Base-by-base conservation (phyloP, 2,797 vertebrate genomes). In the Oryzias sinensis region DNA sequence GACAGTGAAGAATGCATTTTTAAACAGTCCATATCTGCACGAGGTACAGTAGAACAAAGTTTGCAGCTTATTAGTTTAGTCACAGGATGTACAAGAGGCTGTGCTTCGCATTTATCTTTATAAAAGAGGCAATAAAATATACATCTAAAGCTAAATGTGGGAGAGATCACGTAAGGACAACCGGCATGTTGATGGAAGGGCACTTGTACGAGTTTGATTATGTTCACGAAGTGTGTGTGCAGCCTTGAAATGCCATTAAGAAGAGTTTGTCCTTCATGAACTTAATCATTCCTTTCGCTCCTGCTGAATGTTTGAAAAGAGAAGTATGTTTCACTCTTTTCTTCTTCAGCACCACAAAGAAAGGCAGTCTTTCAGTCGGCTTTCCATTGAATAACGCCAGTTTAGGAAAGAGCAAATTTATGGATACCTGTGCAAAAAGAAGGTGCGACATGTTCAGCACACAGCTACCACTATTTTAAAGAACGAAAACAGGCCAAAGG, bases 221-320 rank as follows among this genome's bases (percentile, higher is more conserved):
- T 47, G 49, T 52, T 54, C 51, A 49, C 46, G 72, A 53, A 51
- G 50, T 59, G 51, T 24, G 56, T 33, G 70, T 43, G 33, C 45
- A 57, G 71, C 62, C 62, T 76, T 72, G 47, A 62, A 74, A 74
- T 43, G 37, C 54, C 60, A 55, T 37, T 83, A 80, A 87, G 85
- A 37, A 37, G 79, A 69, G 62, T 75, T 74, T 62, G 84, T 88
- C 87, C 87, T 87, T 87, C 83, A 60, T 53, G 22, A 79, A 79
- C 51, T 66, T 68, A 86, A 84, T 80, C 71, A 57, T 65, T 78
- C 53, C 51, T 75, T 87, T 83, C 27, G 37, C 71, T 74, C 17
- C 50, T 44, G 0, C 53, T 68, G 76, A 75, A 79, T 66, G 74
- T 83, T 84, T 86, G 77, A 86, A 86, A 72, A 80, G 80, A 83